Evolutionary conservation across 2,888 invertebrate genomes (phyloP).

Genomic region (Nyleta sp.): DNA sequence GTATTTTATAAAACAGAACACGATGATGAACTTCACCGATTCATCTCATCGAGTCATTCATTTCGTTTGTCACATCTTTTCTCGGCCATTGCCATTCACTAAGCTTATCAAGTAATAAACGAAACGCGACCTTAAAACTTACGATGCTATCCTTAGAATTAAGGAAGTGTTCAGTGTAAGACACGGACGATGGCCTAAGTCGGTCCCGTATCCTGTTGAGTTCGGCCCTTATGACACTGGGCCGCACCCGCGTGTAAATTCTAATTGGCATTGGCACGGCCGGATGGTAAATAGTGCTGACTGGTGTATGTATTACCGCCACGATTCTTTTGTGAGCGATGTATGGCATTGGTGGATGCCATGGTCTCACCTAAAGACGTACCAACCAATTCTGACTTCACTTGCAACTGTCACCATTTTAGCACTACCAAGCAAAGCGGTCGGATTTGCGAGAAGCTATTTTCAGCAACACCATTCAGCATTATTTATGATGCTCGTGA

Average conservation of each 20-base stretch:
- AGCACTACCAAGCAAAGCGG: conserved; percentile 43
- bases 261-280: conserved; percentile 77
- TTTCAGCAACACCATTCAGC: conserved; percentile 53
- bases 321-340: conserved; percentile 82
- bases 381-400: conserved; percentile 35
- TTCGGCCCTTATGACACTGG: conserved; percentile 79
- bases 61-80: background rate
- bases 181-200: conserved; percentile 75
- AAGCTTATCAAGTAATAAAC: conserved; percentile 6
- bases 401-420: background rate
- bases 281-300: conserved; percentile 77
- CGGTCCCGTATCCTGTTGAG: conserved; percentile 80
- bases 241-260: conserved; percentile 79
- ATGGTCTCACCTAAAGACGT: conserved; percentile 72
- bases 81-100: no score
- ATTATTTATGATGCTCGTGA: conserved; percentile 41
- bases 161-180: conserved; percentile 89
- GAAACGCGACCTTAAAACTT: conserved; percentile 71
- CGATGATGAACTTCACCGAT: no score
- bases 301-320: conserved; percentile 78
- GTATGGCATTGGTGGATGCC: conserved; percentile 80
- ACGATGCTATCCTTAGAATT: conserved; percentile 89
- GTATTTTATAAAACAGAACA: no score
- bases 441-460: conserved; percentile 35
- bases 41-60: background rate